Evolutionary conservation across 2,888 invertebrate genomes (phyloP).

Genomic region (Pinctada fucata): DNA sequence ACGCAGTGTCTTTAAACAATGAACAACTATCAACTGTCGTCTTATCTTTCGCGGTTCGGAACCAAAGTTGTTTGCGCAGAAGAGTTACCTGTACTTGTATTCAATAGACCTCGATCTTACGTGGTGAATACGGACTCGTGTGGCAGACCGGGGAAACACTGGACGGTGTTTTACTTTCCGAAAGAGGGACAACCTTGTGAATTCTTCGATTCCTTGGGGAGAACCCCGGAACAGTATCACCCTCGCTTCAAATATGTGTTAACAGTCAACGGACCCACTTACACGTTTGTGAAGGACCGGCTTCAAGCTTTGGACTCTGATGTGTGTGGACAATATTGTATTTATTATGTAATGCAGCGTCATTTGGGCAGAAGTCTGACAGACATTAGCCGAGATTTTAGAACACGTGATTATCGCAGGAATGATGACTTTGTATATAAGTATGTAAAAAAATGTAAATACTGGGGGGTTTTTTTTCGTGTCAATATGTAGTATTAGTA

Average conservation of each 20-base stretch:
- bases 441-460: too few relatives aligned
- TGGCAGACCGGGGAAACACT: conserved; percentile 2
- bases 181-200: conserved; percentile 31
- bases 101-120: background rate
- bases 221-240: conserved; percentile 9
- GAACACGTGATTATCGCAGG: background rate
- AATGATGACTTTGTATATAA: background rate
- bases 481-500: too few relatives aligned
- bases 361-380: background rate
- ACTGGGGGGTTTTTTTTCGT: too few relatives aligned
- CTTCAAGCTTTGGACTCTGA: background rate
- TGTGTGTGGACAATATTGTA: conserved; percentile 3
- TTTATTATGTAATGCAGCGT: background rate
- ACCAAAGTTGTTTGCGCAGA: background rate
- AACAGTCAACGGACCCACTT: conserved; percentile 3
- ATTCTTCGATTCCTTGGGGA: conserved; percentile 41
- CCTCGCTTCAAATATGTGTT: conserved; percentile 12
- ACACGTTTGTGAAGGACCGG: background rate
- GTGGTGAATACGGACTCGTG: background rate
- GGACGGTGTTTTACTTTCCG: conserved; percentile 5
- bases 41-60: background rate
- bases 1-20: conserved; percentile 12
- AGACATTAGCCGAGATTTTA: background rate
- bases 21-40: conserved; percentile 11
- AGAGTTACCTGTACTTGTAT: background rate